Base-by-base conservation (phyloP, 2,113 vertebrate species). In the Caracal caracal region DNA sequence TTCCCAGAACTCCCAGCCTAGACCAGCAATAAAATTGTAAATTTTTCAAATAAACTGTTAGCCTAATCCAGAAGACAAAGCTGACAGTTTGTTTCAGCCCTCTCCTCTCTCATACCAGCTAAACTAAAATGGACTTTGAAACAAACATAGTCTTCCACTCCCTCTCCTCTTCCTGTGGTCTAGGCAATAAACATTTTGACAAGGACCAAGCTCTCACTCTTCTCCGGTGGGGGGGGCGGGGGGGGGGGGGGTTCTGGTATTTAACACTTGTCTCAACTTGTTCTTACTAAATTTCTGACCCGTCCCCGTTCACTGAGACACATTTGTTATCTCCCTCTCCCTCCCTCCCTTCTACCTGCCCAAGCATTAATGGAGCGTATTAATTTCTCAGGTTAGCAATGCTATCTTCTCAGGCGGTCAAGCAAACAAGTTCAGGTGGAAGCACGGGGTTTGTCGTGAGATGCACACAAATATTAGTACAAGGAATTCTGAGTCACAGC, bases 231-330 rank as follows among this genome's bases (percentile, higher is more conserved):
- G 43, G 43, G 43, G 43, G 7, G n/a, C n/a, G n/a, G n/a, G n/a
- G 37, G 37, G 37, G 37, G 43, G 7, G 53, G 86, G 78, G 61
- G 37, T 33, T 78, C 83, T 49, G 66, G 37, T n/a, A 22, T 63
- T 87, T 51, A 81, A 75, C 73, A 51, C 97, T 70, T 97, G 96
- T 75, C 96, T 91, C 40, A 9, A 88, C 96, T 96, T 95, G 96
- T 85, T 96, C 93, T 89, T 92, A 49, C 89, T 92, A 86, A 95
- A 53, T 94, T 68, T 97, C 92, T 95, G 87, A 87, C 93, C 26
- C 92, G 89, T 83, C 89, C 95, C 37, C 40, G 78, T 93, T 97
- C 92, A 92, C 93, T 86, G 80, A 96, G 85, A 92, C 81, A 53
- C 49, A 56, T 47, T 65, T 88, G 84, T 92, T 85, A 93, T 90